Evolutionary conservation across 1,140 invertebrate genomes (phyloP).

Genomic region (Drosophila busckii): DNA sequence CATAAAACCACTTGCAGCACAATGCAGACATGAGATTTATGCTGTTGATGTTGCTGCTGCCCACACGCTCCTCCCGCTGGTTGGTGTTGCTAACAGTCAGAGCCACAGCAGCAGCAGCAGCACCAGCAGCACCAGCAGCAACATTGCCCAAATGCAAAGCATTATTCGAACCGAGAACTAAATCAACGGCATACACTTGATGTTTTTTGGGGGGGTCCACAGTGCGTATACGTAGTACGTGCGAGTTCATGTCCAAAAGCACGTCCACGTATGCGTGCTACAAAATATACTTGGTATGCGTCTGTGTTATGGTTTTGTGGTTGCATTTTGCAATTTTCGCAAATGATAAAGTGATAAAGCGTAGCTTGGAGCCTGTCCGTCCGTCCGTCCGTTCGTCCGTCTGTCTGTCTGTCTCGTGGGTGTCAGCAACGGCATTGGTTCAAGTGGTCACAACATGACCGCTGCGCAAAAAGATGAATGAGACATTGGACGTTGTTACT

Average conservation of each 20-base stretch:
- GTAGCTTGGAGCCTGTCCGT: not conserved
- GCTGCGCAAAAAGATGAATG: slow-evolving; percentile 63
- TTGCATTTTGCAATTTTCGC: slow-evolving; percentile 75
- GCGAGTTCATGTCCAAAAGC: not conserved
- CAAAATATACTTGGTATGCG: slow-evolving; percentile 67
- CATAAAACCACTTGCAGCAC: slow-evolving; percentile 43
- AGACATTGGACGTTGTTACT: slow-evolving; percentile 57
- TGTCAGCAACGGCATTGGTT: slow-evolving; percentile 51
- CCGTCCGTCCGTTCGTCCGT: too few species aligned
- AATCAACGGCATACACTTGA: slow-evolving; percentile 49
- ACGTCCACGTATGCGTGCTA: slow-evolving; percentile 8
- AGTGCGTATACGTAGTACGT: slow-evolving; percentile 57
- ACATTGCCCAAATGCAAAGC: slow-evolving; percentile 45
- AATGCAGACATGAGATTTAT: slow-evolving; percentile 66
- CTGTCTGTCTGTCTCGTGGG: slow-evolving; percentile 17
- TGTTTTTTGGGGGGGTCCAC: slow-evolving; percentile 13
- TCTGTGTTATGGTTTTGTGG: slow-evolving; percentile 71
- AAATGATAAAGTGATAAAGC: slow-evolving; percentile 70
- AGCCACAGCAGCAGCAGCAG: slow-evolving; percentile 1
- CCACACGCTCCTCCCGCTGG: too few species aligned
- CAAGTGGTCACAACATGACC: slow-evolving; percentile 67
- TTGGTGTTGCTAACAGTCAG: slow-evolving; percentile 8
- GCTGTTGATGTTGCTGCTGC: slow-evolving; percentile 13
- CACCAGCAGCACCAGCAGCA: slow-evolving; percentile 38
- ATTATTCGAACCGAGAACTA: slow-evolving; percentile 53